Percentiles rank a stretch among this genome's conserved stretches.
Conservation (phyloP, 1,140 invertebrate genomes). For the Galendromus occidentalis region DNA sequence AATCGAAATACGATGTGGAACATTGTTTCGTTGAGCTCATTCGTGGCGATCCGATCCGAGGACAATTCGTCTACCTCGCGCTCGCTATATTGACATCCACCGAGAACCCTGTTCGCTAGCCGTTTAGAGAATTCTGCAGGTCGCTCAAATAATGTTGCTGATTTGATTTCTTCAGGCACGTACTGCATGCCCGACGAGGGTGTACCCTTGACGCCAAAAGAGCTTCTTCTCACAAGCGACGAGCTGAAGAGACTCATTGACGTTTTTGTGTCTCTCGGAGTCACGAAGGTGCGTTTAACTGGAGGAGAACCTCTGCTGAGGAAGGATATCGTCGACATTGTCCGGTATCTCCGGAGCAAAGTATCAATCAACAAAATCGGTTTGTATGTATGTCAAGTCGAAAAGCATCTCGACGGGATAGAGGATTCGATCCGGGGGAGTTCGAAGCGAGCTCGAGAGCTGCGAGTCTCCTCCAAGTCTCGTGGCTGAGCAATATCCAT, state of each 20-base stretch:
- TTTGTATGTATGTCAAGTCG: neutral
- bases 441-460: no score
- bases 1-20: no score
- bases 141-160: no score
- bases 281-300: slow-evolving; percentile 79
- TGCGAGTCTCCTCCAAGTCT: no score
- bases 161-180: slow-evolving; percentile 51
- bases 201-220: slow-evolving; percentile 50
- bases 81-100: neutral
- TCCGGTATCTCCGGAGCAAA: slow-evolving; percentile 35
- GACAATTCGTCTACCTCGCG: neutral
- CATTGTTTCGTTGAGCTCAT: no score
- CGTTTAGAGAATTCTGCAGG: no score
- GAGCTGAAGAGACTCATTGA: slow-evolving; percentile 60
- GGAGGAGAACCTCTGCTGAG: slow-evolving; percentile 89
- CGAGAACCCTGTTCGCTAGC: no score
- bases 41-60: no score
- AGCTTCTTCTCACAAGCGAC: slow-evolving; percentile 51
- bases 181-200: slow-evolving; percentile 96
- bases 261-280: slow-evolving; percentile 61
- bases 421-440: no score
- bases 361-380: slow-evolving; percentile 5
- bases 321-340: slow-evolving; percentile 58
- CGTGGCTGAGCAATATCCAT: no score
- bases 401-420: no score